A percentile compares a stretch with the other conserved stretches of the same genome.
Conservation (phyloP, 2,888 invertebrate genomes). For the Trypoxylon attenuatum region DNA sequence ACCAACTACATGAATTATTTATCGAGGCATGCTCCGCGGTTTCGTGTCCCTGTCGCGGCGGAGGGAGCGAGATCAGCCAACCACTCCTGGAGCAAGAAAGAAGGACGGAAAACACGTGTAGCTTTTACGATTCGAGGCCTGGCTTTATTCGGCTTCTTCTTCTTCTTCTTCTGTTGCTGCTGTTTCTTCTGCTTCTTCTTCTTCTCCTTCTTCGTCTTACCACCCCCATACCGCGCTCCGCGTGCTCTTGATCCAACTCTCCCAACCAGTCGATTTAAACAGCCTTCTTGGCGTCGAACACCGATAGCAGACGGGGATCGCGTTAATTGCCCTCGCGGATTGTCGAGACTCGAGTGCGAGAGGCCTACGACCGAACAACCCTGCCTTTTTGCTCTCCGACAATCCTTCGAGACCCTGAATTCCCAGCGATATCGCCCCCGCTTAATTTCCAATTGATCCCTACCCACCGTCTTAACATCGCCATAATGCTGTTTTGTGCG, state of each 20-base stretch:
- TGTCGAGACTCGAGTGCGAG: not conserved
- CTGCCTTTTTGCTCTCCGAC: not conserved
- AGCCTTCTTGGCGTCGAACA: slow-evolving; percentile 11
- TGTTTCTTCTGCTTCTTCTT: too few species aligned
- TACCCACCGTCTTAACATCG: too few species aligned
- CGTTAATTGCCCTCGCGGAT: slow-evolving; percentile 28
- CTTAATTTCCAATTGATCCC: too few species aligned
- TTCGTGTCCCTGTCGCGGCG: slow-evolving; percentile 16
- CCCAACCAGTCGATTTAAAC: not conserved
- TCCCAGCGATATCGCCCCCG: too few species aligned
- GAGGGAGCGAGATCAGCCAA: too few species aligned
- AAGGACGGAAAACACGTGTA: slow-evolving; percentile 10
- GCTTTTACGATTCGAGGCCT: slow-evolving; percentile 18
- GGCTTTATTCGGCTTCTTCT: not conserved
- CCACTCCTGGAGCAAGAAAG: too few species aligned
- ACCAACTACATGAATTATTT: slow-evolving; percentile 50
- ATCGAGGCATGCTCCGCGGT: slow-evolving; percentile 33
- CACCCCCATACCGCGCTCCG: not conserved
- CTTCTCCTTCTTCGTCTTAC: not conserved
- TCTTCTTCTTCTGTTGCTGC: not conserved
- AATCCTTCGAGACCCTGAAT: not conserved
- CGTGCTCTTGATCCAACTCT: not conserved
- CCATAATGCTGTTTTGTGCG: too few species aligned
- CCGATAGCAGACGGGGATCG: slow-evolving; percentile 32
- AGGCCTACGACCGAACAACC: not conserved